A percentile compares a stretch with the other conserved stretches of the same genome.
phyloP scores from a whole-genome alignment of 2,113 vertebrate species.

The Gorsachius goisagi region DNA sequence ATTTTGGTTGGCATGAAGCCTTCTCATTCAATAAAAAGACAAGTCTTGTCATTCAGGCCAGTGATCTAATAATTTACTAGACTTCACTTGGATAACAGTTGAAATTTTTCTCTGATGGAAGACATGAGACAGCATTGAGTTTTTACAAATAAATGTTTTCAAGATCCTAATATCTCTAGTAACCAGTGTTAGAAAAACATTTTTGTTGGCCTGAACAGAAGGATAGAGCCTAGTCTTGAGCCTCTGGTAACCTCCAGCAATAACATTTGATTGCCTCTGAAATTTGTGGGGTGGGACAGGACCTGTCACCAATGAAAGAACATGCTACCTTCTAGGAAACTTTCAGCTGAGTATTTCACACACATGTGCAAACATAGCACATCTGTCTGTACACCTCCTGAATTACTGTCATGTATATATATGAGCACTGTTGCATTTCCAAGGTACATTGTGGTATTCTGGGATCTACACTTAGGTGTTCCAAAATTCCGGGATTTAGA shows the following conservation, averaged over 20 bases:
- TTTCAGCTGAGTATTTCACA: not conserved
- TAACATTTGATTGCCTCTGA: not conserved
- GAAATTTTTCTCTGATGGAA: not conserved
- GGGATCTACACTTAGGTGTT: not conserved
- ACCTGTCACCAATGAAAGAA: not conserved
- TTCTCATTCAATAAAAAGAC: not conserved
- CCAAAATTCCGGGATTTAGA: not conserved
- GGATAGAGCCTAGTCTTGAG: not conserved
- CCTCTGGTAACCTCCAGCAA: not conserved
- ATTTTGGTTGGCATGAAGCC: not conserved
- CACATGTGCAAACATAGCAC: not conserved
- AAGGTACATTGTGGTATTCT: not conserved
- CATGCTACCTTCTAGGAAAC: not conserved
- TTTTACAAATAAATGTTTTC: not conserved
- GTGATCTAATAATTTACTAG: not conserved
- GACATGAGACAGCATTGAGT: not conserved
- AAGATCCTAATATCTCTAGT: not conserved
- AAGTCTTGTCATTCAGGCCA: not conserved
- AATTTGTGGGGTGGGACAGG: not conserved
- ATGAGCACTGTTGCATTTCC: not conserved
- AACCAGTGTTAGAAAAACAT: not conserved
- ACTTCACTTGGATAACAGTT: not conserved
- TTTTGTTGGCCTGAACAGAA: not conserved
- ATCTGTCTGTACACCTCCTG: not conserved
- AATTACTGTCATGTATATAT: not conserved